A percentile compares a stretch with the other conserved stretches of the same genome.
Conservation (phyloP, 1,140 invertebrate species). For the Drosophila pruinosa region DNA sequence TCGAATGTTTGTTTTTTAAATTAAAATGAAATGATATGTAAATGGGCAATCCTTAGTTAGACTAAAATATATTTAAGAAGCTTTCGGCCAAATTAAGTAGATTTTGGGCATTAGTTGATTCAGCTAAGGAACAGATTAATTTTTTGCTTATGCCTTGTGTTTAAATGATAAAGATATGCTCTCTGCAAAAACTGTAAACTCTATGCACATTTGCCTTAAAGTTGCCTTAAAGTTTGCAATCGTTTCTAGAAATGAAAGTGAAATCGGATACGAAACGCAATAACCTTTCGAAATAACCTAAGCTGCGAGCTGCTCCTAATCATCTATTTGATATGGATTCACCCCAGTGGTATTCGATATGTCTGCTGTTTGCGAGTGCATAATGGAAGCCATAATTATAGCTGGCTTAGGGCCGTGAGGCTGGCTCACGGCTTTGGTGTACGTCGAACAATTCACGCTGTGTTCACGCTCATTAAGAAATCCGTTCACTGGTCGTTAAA, state of each 20-base stretch:
- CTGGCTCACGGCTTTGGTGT: no score
- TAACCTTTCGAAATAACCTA: constrained; percentile 9
- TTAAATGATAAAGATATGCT: constrained; percentile 54
- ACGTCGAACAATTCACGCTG: constrained; percentile 1
- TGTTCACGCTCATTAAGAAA: constrained; percentile 72
- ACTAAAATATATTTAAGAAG: no score
- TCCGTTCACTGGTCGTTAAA: constrained; percentile 64
- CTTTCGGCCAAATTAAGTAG: no score
- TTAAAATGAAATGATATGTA: no score
- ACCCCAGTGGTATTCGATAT: background rate
- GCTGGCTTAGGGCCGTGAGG: constrained; percentile 23
- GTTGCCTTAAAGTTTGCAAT: constrained; percentile 64
- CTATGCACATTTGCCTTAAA: constrained; percentile 47
- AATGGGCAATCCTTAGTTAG: no score
- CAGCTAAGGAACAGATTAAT: background rate
- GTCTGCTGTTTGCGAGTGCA: background rate
- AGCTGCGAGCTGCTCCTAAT: background rate
- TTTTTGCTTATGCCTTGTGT: background rate
- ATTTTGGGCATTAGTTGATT: background rate
- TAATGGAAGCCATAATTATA: constrained; percentile 34
- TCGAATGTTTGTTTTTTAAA: no score
- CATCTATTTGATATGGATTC: constrained; percentile 3
- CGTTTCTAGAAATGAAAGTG: constrained; percentile 11
- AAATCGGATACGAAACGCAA: constrained; percentile 41
- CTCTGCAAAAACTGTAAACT: constrained; percentile 51